Conservation (phyloP, 1,140 invertebrate genomes). For the Zeugodacus cucurbitae region DNA sequence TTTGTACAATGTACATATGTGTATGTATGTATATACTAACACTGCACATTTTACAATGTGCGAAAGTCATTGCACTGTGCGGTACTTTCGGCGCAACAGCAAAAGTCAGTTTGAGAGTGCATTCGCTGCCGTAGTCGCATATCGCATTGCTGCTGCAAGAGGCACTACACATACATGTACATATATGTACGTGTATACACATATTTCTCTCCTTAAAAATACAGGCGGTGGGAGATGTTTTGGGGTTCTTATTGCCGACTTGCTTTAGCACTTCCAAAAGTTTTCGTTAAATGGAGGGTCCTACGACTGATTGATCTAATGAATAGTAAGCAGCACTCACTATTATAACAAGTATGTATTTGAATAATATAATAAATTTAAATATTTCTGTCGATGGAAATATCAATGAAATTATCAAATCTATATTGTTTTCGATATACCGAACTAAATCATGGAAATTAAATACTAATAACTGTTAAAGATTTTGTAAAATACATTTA, state of each 20-base stretch:
- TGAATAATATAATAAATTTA: no score
- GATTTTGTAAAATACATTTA: no score
- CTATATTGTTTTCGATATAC: no score
- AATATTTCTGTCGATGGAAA: no score
- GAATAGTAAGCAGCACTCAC: no score
- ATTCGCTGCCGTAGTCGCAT: background rate
- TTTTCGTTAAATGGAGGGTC: background rate
- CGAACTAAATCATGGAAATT: no score
- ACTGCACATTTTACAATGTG: background rate
- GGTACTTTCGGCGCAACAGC: constrained; percentile 26
- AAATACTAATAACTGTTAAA: no score
- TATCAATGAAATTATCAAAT: no score
- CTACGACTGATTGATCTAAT: no score
- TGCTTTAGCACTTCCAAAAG: background rate
- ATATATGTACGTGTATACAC: background rate
- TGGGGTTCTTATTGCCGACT: background rate
- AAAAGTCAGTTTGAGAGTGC: background rate
- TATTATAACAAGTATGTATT: no score
- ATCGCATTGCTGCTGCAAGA: background rate
- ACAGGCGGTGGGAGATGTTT: background rate
- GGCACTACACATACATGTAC: background rate
- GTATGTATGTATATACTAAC: background rate
- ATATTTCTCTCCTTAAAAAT: background rate
- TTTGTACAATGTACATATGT: background rate
- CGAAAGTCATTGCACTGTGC: constrained; percentile 41